These are phyloP conservation scores for Rhagonycha lutea DNA, from an alignment of 2,888 invertebrate genomes.

Conservation along the genomic window DNA sequence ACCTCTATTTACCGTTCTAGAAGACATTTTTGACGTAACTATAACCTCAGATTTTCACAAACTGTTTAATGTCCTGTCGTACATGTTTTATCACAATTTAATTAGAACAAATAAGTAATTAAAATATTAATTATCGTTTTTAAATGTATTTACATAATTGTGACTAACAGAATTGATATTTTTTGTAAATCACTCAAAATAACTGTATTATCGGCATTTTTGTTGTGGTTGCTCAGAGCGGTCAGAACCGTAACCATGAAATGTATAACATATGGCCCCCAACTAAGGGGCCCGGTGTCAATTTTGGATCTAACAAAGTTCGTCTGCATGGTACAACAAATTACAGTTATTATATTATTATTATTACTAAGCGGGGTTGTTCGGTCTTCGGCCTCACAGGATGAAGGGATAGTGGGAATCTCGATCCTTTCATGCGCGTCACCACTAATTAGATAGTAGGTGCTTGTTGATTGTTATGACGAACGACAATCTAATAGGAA, in stretches of 20 bases:
- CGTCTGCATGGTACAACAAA: no score
- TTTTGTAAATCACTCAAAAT: neutral
- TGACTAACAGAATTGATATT: neutral
- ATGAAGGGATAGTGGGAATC: no score
- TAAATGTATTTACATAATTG: neutral
- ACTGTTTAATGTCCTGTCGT: neutral
- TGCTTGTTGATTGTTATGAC: no score
- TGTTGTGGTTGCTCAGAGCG: neutral
- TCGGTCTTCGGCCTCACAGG: no score
- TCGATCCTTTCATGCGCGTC: no score
- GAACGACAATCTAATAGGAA: no score
- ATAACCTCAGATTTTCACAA: conserved; percentile 7
- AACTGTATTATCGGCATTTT: neutral
- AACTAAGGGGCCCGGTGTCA: neutral
- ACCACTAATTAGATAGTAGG: no score
- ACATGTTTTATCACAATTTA: neutral
- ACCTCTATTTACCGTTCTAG: conserved; percentile 28
- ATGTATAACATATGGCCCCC: neutral
- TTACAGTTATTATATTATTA: no score
- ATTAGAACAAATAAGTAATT: neutral
- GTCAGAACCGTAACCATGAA: neutral
- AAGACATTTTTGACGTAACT: conserved; percentile 23
- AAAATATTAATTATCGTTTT: no score
- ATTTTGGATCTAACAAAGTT: neutral
- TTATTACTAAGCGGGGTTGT: no score